These are phyloP conservation scores for Felis catus DNA, from an alignment of 2,113 vertebrate species.

Conservation along the genomic window DNA sequence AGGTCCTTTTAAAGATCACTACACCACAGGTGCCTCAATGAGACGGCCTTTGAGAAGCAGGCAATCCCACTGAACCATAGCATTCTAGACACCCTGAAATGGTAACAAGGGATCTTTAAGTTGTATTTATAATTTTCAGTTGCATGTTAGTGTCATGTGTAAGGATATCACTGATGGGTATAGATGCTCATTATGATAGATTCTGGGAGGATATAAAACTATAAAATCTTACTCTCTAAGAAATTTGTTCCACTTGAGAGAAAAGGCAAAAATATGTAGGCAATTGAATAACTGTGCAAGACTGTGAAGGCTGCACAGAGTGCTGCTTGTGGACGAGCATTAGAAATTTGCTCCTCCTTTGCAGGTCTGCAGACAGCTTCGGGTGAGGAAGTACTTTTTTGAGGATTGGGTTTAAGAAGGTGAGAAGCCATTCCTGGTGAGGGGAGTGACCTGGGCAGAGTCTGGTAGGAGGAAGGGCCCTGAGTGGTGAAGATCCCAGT, in stretches of 20 bases:
- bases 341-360: background rate
- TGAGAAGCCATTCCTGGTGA: background rate
- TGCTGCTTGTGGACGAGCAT: fast-evolving
- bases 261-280: background rate
- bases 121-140: background rate
- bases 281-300: background rate
- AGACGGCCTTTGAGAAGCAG: background rate
- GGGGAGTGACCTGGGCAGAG: background rate
- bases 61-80: background rate
- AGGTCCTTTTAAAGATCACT: background rate
- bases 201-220: background rate
- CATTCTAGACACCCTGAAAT: background rate
- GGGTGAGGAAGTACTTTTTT: background rate
- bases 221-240: background rate
- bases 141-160: background rate
- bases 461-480: background rate
- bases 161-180: background rate
- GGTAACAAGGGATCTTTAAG: background rate
- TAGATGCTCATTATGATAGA: background rate
- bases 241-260: background rate
- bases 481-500: background rate
- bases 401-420: background rate
- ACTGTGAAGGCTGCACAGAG: fast-evolving
- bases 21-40: fast-evolving
- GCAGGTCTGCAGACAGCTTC: background rate